Evolutionary conservation across 2,797 vertebrate species (phyloP).

Genomic region (Pangasius krempfi): DNA sequence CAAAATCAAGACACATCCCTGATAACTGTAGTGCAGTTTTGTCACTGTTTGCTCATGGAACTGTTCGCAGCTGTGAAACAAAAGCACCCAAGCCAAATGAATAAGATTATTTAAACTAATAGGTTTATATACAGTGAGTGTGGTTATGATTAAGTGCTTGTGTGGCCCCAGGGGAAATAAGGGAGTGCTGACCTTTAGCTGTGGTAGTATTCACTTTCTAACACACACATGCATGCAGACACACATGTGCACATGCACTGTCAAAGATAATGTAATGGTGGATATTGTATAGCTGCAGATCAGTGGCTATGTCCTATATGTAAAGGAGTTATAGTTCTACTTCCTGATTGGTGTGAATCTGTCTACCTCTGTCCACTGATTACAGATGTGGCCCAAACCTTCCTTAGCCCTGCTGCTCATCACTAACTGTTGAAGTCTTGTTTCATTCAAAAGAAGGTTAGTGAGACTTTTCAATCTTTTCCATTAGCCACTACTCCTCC

Average conservation of each 20-base stretch:
- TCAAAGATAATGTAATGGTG: conserved; percentile 8
- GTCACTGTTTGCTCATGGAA: background rate
- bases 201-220: conserved; percentile 15
- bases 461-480: conserved; percentile 21
- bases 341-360: conserved; percentile 1
- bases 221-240: conserved; percentile 19
- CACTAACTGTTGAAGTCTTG: background rate
- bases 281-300: conserved; percentile 11
- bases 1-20: background rate
- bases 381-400: background rate
- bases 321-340: conserved; percentile 57
- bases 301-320: conserved; percentile 20
- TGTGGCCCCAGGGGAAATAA: conserved; percentile 53
- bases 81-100: conserved; percentile 28
- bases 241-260: conserved; percentile 8
- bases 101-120: conserved; percentile 50
- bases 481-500: background rate
- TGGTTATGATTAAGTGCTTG: conserved; percentile 50
- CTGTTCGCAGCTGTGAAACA: conserved; percentile 16
- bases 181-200: conserved; percentile 43
- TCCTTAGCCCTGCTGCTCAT: background rate
- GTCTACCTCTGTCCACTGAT: background rate
- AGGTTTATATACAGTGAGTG: conserved; percentile 39
- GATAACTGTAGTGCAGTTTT: background rate
- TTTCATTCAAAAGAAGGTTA: background rate